phyloP scores from a whole-genome alignment of 2,797 vertebrate species.

The Antennarius maculatus region DNA sequence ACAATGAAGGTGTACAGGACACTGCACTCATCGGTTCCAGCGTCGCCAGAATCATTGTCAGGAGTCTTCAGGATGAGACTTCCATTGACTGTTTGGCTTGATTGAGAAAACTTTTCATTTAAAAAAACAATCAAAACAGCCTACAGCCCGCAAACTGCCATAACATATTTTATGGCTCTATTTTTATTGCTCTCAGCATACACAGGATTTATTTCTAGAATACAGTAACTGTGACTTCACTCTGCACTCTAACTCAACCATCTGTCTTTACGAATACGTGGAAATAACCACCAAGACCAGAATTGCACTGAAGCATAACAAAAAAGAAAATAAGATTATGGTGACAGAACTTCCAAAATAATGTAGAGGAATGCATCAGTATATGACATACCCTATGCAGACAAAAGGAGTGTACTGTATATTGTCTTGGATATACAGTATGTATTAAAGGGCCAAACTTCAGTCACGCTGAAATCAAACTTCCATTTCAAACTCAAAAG shows the following conservation, averaged over 20 bases:
- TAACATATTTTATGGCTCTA: not conserved
- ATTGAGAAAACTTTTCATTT: constrained; percentile 11
- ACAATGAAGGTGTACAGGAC: constrained; percentile 30
- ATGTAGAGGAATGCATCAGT: too few relatives aligned
- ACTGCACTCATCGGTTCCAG: constrained; percentile 43
- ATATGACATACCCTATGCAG: too few relatives aligned
- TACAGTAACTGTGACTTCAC: constrained; percentile 9
- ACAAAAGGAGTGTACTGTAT: too few relatives aligned
- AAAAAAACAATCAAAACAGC: not conserved
- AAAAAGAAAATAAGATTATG: not conserved
- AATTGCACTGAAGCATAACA: not conserved
- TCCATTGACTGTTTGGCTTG: not conserved
- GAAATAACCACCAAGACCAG: constrained; percentile 1
- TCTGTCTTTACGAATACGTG: not conserved
- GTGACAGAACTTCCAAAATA: too few relatives aligned
- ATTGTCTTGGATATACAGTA: too few relatives aligned
- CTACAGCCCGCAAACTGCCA: not conserved
- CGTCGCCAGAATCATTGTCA: constrained; percentile 23
- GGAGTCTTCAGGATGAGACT: not conserved
- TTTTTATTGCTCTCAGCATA: constrained; percentile 6
- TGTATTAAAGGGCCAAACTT: too few relatives aligned
- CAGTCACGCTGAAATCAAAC: too few relatives aligned
- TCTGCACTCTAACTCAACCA: not conserved
- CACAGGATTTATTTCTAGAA: constrained; percentile 15
- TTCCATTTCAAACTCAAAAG: too few relatives aligned